Base-by-base conservation (phyloP, 2,113 vertebrate genomes). In the Acanthisitta chloris region DNA sequence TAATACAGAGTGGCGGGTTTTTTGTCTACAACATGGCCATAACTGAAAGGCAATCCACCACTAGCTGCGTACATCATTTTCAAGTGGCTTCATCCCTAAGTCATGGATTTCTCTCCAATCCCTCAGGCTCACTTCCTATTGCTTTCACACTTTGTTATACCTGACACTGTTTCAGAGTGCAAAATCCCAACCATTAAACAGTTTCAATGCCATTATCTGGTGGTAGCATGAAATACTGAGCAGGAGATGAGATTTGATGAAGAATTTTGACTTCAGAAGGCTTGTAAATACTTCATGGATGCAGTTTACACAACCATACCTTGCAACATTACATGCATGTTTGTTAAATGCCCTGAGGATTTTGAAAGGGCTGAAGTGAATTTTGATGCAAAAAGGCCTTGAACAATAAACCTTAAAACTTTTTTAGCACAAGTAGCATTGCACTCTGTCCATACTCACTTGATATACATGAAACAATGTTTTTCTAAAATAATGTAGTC, bases 101-200 rank as follows among this genome's bases (percentile, higher is more conserved):
- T 4, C 11, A 29, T 1, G 1, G 17, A 66, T 45, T 84, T 61
- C 28, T 86, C 26, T 81, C 66, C 0, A 0, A 9, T 29, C 49
- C 49, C 28, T 42, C 40, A n/a, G 23, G 10, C 23, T 91, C 20
- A 7, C 13, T 81, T 91, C 11, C 3, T 51, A 17, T 42, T 65
- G 24, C 38, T 83, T 88, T 77, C 69, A 83, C 36, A 51, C 10
- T 64, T 77, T 15, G 36, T 90, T 83, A 77, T 83, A 64, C 0
- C 0, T 70, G 12, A 57, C 20, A 18, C 17, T 12, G 12, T 25
- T 51, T 14, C 16, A 28, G 25, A 72, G 9, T 9, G 33, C 45
- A 7, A 55, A 62, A 17, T 59, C 26, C 25, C 38, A 83, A 46
- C 8, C 4, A 26, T 76, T 82, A 25, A 77, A 51, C 2, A 38